Evolutionary conservation across 2,797 vertebrate species (phyloP), one percentile per base, ranked within the genome.

Genomic region (Trematomus bernacchii): DNA sequence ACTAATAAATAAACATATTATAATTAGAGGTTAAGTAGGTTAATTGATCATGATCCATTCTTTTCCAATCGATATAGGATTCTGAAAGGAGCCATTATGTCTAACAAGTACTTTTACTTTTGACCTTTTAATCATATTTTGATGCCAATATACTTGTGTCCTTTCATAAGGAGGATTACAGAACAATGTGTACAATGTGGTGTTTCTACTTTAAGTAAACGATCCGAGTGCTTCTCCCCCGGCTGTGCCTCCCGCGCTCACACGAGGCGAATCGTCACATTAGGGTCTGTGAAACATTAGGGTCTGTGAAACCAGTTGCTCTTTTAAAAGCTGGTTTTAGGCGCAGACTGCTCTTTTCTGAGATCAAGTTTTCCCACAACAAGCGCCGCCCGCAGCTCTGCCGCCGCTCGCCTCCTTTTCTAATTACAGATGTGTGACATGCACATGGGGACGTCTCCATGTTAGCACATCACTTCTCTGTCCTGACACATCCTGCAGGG

Each of bases 361-460:
- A 70, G 87, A 88, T 89, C 86, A 82, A 91, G 87, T 85, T 85
- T 74, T 83, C 81, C 79, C 73, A 54, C 80, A 82, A 84, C 83
- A 70, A 40, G 76, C 59, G 86, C 82, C 91, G 88, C 94, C 92
- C 77, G 1, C 72, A 83, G 93, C 92, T 55, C 73, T 81, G 75
- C 71, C 51, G 30, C 77, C 73, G 84, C 82, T 73, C 47, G 79
- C 79, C 86, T 91, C 89, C 80, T 79, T 27, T 84, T 91, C 92
- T 94, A 94, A 95, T 94, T 94, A 92, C 92, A 89, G 85, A 90
- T 87, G 90, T 93, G 92, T 91, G 90, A 93, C 91, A 92, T 89
- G 87, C 86, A 89, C 85, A 87, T 82, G 75, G 87, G 82, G 87
- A 92, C 88, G 64, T 89, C 91, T 87, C 53, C 85, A 66, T 90